Base-by-base conservation (phyloP, 2,113 vertebrate species). In the Cinclus cinclus region DNA sequence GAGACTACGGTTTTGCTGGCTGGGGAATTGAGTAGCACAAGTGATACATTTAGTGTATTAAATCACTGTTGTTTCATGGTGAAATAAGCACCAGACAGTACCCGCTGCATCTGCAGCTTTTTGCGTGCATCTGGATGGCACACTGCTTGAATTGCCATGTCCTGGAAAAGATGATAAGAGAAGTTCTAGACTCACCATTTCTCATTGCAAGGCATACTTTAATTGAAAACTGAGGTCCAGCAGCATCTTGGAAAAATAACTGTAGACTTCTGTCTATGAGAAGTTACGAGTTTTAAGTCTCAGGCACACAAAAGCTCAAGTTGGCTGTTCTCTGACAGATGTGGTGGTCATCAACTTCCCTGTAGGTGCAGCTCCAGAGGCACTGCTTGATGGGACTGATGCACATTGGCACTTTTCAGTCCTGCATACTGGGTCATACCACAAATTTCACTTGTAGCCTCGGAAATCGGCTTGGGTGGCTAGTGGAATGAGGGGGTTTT, bases 51-150 rank as follows among this genome's bases (percentile, higher is more conserved):
- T 68, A 64, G 56, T 75, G 10, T 49, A 80, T 67, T 85, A 92
- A 94, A 87, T 90, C n/a, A 81, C 71, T 91, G 55, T 80, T 92
- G 20, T 41, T 80, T 53, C 27, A 11, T 89, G 41, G 27, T 96
- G 52, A 87, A 90, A 80, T 96, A 93, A 97, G 78, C 52, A 28
- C 8, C 91, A 89, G 68, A 76, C 77, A 80, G 82, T 88, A 82
- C 16, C 30, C 23, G 9, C 76, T 87, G 75, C 67, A 95, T 60
- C 76, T 96, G 79, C 69, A 96, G 58, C 25, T 63, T 82, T 77
- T 52, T 44, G 6, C 3, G 0, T 67, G 15, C 22, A 24, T 6
- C 19, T 70, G 9, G 6, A 7, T 30, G 17, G 13, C 37, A 83
- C 8, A 35, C 16, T 74, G 21, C 24, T 53, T 80, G 28, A 87